Evolutionary conservation across 2,797 vertebrate species (phyloP), one percentile per base, ranked within the genome.

Genomic region (Poliocrania exsul): DNA sequence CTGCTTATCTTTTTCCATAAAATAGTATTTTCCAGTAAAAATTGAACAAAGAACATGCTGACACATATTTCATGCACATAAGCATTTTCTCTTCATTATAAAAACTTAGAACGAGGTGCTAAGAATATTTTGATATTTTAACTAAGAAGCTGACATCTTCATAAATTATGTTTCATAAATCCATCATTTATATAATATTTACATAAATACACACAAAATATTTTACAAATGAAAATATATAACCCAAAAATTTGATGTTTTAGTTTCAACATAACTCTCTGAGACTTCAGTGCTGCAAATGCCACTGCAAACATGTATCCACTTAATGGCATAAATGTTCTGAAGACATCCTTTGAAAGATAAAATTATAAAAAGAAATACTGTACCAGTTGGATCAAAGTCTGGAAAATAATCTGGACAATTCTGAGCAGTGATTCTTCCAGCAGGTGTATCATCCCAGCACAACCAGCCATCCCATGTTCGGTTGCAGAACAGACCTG

Each of bases 391-490:
- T 38, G 98, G 97, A 95, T 99, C 99, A 28, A 99, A 99, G 95
- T 99, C 99, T 6, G 95, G 96, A 93, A 99, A 99, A 95, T 99
- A 99, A 95, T 99, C 98, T 0, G 99, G 99, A 79, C 99, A 99
- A 95, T 98, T 98, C 94, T 99, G 99, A 44, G 97, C 97, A 14
- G 97, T 96, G 38, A 97, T 91, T 1, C 96, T 98, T 78, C 99
- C 99, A 8, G 98, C 99, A 2, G 98, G 98, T 0, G 99, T 99
- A 58, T 99, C 99, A 0, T 99, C 99, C 99, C 99, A 99, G 96
- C 99, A 99, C 62, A 99, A 85, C 99, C 99, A 99, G 53, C 99
- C 99, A 2, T 99, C 99, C 99, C 99, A 99, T 2, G 99, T 99
- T 8, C 99, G 98, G 90, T 98, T 99, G 97, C 99, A 99, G 88